These are phyloP conservation scores for Steinernema scapterisci DNA, from an alignment of 2,888 invertebrate species.

Conservation along the genomic window DNA sequence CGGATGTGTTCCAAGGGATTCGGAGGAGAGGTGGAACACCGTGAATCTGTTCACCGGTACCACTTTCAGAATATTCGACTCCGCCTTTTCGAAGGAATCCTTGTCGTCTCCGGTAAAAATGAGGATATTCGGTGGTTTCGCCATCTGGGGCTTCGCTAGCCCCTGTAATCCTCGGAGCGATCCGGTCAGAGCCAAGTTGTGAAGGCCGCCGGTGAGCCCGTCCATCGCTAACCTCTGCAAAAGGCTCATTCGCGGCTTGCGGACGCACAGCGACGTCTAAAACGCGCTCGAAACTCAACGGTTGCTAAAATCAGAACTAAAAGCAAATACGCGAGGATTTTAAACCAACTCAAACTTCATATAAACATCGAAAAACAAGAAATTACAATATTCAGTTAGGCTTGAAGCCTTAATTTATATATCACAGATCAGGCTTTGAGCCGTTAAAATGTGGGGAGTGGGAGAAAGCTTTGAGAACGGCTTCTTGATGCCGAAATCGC, in stretches of 20 bases:
- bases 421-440: conserved; percentile 17
- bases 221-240: background rate
- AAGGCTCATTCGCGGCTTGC: conserved; percentile 25
- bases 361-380: conserved; percentile 12
- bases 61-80: conserved; percentile 43
- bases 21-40: conserved; percentile 56
- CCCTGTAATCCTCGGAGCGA: background rate
- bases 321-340: conserved; percentile 17
- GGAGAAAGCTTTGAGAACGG: no score
- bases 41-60: conserved; percentile 58
- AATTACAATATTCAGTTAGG: background rate
- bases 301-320: background rate
- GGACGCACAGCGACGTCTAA: background rate
- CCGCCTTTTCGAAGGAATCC: conserved; percentile 52
- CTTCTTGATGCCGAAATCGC: no score
- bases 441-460: background rate
- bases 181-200: background rate
- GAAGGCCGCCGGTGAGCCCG: background rate
- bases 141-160: conserved; percentile 25
- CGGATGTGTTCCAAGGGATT: conserved; percentile 53
- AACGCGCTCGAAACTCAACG: background rate
- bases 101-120: conserved; percentile 58
- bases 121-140: conserved; percentile 55
- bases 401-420: conserved; percentile 14
- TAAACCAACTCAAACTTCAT: background rate